These are phyloP conservation scores for Perccottus glenii DNA, from an alignment of 2,113 vertebrate species.

Conservation along the genomic window DNA sequence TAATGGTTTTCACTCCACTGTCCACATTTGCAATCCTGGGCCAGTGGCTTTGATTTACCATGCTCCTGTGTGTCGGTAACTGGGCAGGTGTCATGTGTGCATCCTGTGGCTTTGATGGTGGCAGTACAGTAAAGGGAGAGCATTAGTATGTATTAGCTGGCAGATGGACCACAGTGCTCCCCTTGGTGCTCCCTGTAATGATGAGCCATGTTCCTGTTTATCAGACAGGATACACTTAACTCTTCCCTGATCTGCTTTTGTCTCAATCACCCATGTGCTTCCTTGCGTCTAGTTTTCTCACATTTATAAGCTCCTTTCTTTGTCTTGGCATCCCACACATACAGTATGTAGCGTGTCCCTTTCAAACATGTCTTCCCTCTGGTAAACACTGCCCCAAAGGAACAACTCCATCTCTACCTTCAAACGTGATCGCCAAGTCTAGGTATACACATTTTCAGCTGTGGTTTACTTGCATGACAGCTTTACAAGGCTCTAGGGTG, in stretches of 20 bases:
- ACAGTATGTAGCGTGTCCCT: conserved; percentile 1
- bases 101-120: conserved; percentile 51
- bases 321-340: conserved; percentile 7
- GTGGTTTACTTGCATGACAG: conserved; percentile 29
- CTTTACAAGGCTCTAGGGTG: conserved; percentile 36
- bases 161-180: conserved; percentile 66
- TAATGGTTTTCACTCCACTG: conserved; percentile 20
- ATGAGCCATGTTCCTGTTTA: conserved; percentile 74
- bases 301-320: conserved; percentile 8
- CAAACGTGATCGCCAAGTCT: conserved; percentile 32
- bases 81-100: conserved; percentile 15
- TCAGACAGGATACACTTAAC: conserved; percentile 67
- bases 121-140: conserved; percentile 36
- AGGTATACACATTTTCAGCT: conserved; percentile 15
- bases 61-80: conserved; percentile 10
- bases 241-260: conserved; percentile 64
- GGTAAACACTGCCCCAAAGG: conserved; percentile 28
- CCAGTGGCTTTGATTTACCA: conserved; percentile 22
- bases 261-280: conserved; percentile 57
- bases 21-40: conserved; percentile 27
- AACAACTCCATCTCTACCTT: conserved; percentile 46
- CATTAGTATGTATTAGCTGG: conserved; percentile 70
- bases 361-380: conserved; percentile 9
- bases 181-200: conserved; percentile 61
- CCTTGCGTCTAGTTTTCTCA: neutral